Evolutionary conservation across 1,140 invertebrate species (phyloP), one percentile per base, ranked within the genome.

Genomic region (Batillaria attramentaria): DNA sequence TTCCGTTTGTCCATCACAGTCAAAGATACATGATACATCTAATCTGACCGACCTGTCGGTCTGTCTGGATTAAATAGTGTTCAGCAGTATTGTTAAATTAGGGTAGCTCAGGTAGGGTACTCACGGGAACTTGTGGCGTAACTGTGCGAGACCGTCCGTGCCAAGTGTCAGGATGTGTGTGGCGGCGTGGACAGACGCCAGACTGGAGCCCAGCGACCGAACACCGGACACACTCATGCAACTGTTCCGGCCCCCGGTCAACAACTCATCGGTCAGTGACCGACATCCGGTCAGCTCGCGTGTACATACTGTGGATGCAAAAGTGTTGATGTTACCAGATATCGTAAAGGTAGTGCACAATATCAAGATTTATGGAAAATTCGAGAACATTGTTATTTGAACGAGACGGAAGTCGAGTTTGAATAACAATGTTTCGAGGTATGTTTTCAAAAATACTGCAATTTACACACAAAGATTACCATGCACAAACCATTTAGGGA

Each of bases 61-160:
- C n/a, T n/a, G 20, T 24, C 4, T 42, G 28, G 10, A 42, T 20
- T 28, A 43, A 42, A 20, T 4, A 72, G 3, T 3, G 6, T 42
- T 72, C 13, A 31, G 13, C 43, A 39, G 4, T 42, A 41, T 37
- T 8, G 39, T 16, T n/a, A 72, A 28, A 69, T 35, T 69, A 35
- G 24, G n/a, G 18, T 8, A 8, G 6, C 57, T n/a, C 18, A 62
- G 31, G 24, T 18, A 41, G 4, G 37, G 18, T 35, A 74, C 72
- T 74, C 33, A 74, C 72, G 46, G 46, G 60, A 74, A 74, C 50
- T 60, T 43, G 24, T 24, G 72, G 4, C 35, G 37, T 13, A 74
- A 35, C 2, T 57, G 2, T 13, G 24, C 1, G 3, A 74, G 43
- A 4, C 43, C 50, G 3, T 33, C 28, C 13, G 10, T 31, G 43